Conservation (phyloP, 92 coral and sea anemone species). For the Porites evermanni region DNA sequence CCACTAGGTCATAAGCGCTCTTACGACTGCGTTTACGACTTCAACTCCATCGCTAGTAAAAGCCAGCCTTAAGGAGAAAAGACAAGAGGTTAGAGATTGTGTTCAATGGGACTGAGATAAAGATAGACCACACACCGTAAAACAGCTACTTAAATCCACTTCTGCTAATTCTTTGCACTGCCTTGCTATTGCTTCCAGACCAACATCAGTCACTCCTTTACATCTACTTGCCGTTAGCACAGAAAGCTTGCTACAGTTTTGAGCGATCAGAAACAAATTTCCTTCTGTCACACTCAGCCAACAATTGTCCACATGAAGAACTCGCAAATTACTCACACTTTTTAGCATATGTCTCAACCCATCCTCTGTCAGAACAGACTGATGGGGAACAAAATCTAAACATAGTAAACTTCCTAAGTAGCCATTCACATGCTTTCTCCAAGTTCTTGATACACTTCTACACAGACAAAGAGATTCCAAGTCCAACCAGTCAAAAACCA, state of each 20-base stretch:
- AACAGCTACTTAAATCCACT: constrained; percentile 89
- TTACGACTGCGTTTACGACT: no score
- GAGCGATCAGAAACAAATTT: constrained; percentile 68
- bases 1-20: no score
- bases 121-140: constrained; percentile 55
- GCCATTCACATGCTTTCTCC: constrained; percentile 53
- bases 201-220: constrained; percentile 77
- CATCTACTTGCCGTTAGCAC: constrained; percentile 76
- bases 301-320: constrained; percentile 78
- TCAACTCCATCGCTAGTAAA: no score
- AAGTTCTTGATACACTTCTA: constrained; percentile 75
- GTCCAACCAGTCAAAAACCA: constrained; percentile 59
- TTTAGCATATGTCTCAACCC: constrained; percentile 69
- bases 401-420: constrained; percentile 48
- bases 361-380: constrained; percentile 60
- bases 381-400: constrained; percentile 78
- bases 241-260: constrained; percentile 80
- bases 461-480: constrained; percentile 66
- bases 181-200: constrained; percentile 66
- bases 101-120: no score
- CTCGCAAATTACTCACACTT: constrained; percentile 66
- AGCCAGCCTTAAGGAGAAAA: no score
- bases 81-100: no score
- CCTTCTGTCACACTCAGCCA: constrained; percentile 89
- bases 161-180: constrained; percentile 71